Evolutionary conservation across 2,113 vertebrate genomes (phyloP).

Genomic region (Dasypus novemcinctus): DNA sequence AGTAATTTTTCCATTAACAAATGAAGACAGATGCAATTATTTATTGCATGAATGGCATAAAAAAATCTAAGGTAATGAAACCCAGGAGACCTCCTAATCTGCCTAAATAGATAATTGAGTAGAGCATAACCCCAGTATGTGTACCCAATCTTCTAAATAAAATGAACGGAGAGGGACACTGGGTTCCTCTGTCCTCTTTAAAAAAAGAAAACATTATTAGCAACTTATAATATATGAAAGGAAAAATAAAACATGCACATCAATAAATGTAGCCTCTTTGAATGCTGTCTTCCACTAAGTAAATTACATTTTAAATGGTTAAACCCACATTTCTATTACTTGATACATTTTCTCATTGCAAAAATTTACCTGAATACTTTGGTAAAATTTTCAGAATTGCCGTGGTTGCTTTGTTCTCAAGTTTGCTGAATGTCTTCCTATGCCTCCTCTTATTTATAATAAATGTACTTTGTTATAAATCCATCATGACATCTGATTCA

Average conservation of each 20-base stretch:
- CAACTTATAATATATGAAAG: not conserved
- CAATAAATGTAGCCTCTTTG: not conserved
- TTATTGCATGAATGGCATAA: not conserved
- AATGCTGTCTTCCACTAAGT: not conserved
- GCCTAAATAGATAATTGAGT: not conserved
- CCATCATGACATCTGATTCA: not conserved
- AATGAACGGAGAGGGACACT: not conserved
- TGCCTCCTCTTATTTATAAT: not conserved
- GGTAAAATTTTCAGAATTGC: not conserved
- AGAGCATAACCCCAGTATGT: not conserved
- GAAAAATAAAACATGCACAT: not conserved
- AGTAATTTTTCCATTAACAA: constrained; percentile 43
- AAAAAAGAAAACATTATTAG: not conserved
- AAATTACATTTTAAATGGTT: not conserved
- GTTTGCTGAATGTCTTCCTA: not conserved
- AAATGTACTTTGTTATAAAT: not conserved
- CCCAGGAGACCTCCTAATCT: not conserved
- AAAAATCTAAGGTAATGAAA: not conserved
- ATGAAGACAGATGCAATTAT: not conserved
- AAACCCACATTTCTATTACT: not conserved
- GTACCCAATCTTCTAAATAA: not conserved
- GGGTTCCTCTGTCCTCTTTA: not conserved
- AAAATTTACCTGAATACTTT: not conserved
- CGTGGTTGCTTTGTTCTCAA: not conserved
- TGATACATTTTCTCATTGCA: not conserved